These are phyloP conservation scores for Macrochelys suwanniensis DNA, from an alignment of 2,797 vertebrate genomes.

Conservation along the genomic window DNA sequence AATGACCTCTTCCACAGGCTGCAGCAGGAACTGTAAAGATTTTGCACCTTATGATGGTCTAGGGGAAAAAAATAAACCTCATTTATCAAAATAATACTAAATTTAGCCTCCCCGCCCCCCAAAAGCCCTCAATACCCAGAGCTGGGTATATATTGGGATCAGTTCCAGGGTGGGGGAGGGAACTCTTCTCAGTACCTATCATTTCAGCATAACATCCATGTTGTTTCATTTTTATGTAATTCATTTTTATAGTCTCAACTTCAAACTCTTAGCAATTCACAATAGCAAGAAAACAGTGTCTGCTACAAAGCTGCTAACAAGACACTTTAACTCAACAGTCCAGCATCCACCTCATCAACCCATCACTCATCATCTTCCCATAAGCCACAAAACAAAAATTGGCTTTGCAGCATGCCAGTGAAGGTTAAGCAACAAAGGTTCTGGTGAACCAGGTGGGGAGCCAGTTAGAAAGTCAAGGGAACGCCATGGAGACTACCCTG, in stretches of 20 bases:
- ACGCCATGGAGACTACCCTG: neutral
- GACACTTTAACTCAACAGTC: neutral
- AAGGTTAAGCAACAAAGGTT: neutral
- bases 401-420: neutral
- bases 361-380: neutral
- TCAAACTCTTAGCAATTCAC: neutral
- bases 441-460: neutral
- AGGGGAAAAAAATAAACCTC: neutral
- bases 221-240: neutral
- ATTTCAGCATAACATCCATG: neutral
- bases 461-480: neutral
- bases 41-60: neutral
- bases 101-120: fast-evolving
- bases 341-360: neutral
- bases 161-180: neutral
- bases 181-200: neutral
- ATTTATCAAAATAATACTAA: neutral
- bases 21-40: neutral
- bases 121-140: neutral
- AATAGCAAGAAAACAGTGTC: neutral
- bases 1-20: neutral
- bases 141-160: neutral
- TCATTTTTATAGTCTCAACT: neutral
- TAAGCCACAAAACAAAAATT: neutral
- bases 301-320: neutral